Conservation (phyloP, 2,888 invertebrate species). For the Cabera pusaria region DNA sequence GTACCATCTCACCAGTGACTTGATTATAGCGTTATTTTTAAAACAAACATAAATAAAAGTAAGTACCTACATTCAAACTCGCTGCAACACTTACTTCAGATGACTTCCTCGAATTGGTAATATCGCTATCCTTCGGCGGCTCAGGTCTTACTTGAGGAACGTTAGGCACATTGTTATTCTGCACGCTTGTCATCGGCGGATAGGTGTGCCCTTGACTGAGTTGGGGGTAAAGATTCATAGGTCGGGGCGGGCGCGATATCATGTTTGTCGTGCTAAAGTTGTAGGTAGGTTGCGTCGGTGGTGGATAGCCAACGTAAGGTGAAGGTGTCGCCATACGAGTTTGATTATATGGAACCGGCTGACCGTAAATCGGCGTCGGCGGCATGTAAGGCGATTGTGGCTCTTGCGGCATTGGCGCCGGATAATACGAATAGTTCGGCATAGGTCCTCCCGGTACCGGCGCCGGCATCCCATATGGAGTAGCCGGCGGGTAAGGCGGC, state of each 20-base stretch:
- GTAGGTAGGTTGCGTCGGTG: conserved; percentile 43
- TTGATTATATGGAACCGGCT: conserved; percentile 59
- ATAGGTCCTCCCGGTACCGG: conserved; percentile 17
- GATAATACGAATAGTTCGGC: conserved; percentile 55
- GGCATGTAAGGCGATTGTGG: conserved; percentile 45
- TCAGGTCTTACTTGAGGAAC: conserved; percentile 32
- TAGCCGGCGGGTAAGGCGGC: conserved; percentile 57
- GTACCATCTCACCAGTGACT: too few relatives aligned
- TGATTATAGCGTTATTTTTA: too few relatives aligned
- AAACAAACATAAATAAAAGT: too few relatives aligned
- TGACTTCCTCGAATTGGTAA: conserved; percentile 52
- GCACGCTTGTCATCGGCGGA: conserved; percentile 34
- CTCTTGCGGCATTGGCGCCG: conserved; percentile 45
- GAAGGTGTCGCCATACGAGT: conserved; percentile 67
- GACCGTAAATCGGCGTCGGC: conserved; percentile 51
- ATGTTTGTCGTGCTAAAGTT: conserved; percentile 72
- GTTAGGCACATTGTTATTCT: conserved; percentile 9
- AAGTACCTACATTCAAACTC: too few relatives aligned
- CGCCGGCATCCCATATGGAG: conserved; percentile 64
- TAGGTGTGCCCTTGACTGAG: conserved; percentile 58
- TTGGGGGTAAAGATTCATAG: conserved; percentile 58
- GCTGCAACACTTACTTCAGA: conserved; percentile 59
- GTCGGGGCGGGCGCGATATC: conserved; percentile 64
- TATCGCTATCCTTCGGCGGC: conserved; percentile 49
- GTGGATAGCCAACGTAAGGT: conserved; percentile 54